A percentile compares a stretch with the other conserved stretches of the same genome.
phyloP scores from a whole-genome alignment of 2,888 invertebrate species.

The Synergus gifuensis region DNA sequence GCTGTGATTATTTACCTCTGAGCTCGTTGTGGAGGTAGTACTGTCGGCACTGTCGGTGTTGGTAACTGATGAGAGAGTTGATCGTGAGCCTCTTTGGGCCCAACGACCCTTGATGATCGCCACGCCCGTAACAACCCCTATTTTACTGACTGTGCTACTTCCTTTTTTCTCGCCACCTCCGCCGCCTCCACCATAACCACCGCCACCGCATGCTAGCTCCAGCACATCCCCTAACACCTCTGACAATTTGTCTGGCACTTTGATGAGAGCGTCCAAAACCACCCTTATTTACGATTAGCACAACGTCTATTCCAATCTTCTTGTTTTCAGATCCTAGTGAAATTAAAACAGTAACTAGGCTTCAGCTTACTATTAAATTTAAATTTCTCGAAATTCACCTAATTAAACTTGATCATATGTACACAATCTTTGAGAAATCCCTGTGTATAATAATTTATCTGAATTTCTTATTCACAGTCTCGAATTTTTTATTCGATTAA shows the following conservation, averaged over 20 bases:
- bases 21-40: slow-evolving; percentile 68
- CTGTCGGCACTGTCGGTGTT: slow-evolving; percentile 72
- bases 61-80: slow-evolving; percentile 68
- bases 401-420: too few species aligned
- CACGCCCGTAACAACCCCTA: slow-evolving; percentile 70
- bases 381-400: too few species aligned
- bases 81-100: slow-evolving; percentile 68
- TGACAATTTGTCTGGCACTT: slow-evolving; percentile 76
- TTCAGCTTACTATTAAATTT: too few species aligned
- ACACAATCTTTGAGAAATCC: too few species aligned
- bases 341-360: background rate
- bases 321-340: background rate
- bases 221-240: slow-evolving; percentile 74
- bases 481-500: background rate
- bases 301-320: background rate
- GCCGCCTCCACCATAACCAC: slow-evolving; percentile 58
- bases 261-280: slow-evolving; percentile 72
- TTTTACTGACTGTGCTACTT: slow-evolving; percentile 61
- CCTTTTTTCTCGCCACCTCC: slow-evolving; percentile 52
- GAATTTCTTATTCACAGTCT: background rate
- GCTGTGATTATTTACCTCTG: slow-evolving; percentile 65
- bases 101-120: slow-evolving; percentile 71
- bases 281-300: slow-evolving; percentile 44
- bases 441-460: too few species aligned
- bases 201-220: slow-evolving; percentile 73